Percentiles rank a stretch among this genome's conserved stretches.
These are phyloP conservation scores for Furcula furcula DNA, from an alignment of 2,888 invertebrate genomes.

Conservation along the genomic window DNA sequence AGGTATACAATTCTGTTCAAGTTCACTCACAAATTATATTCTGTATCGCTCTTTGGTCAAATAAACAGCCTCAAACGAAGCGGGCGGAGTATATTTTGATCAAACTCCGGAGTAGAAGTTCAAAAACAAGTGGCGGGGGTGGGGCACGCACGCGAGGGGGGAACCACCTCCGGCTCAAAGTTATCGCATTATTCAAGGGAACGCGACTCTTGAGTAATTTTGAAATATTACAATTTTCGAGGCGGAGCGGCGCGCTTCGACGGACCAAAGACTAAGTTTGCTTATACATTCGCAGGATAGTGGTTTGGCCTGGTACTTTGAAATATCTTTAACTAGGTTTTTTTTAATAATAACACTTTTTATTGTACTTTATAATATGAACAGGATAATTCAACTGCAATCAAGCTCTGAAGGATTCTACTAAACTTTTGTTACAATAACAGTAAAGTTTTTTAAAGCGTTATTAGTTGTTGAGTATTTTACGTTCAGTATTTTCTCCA, in stretches of 20 bases:
- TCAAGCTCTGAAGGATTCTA: too few relatives aligned
- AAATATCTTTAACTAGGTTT: too few relatives aligned
- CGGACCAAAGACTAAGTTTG: constrained; percentile 50
- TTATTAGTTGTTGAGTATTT: too few relatives aligned
- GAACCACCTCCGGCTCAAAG: constrained; percentile 60
- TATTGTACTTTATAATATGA: too few relatives aligned
- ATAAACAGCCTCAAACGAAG: constrained; percentile 49
- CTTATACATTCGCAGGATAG: constrained; percentile 31
- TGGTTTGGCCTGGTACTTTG: constrained; percentile 14
- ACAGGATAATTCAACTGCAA: too few relatives aligned
- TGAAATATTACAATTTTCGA: constrained; percentile 82
- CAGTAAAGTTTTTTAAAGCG: too few relatives aligned
- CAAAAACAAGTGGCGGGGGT: constrained; percentile 67
- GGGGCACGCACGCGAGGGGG: constrained; percentile 63
- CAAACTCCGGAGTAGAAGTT: constrained; percentile 75
- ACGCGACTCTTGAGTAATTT: constrained; percentile 82
- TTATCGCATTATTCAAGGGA: constrained; percentile 79
- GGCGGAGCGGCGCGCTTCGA: constrained; percentile 54
- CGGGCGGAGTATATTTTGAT: constrained; percentile 73
- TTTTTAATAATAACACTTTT: too few relatives aligned
- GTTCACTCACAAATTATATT: constrained; percentile 2
- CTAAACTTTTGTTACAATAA: too few relatives aligned
- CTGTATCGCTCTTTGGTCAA: constrained; percentile 30
- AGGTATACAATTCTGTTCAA: not conserved
- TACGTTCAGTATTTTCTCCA: too few relatives aligned